These are phyloP conservation scores for Nasonia longicornis DNA, from an alignment of 1,140 invertebrate genomes.

Conservation along the genomic window DNA sequence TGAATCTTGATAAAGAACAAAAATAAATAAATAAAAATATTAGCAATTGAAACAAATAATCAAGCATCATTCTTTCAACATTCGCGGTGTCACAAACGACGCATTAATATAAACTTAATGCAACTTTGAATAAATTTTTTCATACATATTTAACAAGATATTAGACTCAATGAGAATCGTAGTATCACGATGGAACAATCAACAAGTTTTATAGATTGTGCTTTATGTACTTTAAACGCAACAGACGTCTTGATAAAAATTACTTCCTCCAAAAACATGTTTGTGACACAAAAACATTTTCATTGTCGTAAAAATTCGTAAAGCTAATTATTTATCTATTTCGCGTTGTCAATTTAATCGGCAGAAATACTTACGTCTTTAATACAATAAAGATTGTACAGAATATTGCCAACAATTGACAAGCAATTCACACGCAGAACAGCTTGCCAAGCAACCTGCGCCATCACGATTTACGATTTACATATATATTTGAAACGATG, in stretches of 20 bases:
- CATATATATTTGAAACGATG: constrained; percentile 22
- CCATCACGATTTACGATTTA: constrained; percentile 1
- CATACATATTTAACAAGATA: constrained; percentile 31
- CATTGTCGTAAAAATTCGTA: constrained; percentile 36
- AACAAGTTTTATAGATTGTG: constrained; percentile 45
- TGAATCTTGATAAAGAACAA: constrained; percentile 39
- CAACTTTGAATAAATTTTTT: constrained; percentile 41
- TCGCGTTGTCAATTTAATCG: constrained; percentile 16
- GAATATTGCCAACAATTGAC: constrained; percentile 28
- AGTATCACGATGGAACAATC: constrained; percentile 24
- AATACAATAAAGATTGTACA: constrained; percentile 27
- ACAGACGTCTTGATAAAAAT: constrained; percentile 28
- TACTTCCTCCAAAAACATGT: constrained; percentile 34
- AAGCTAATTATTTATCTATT: constrained; percentile 15
- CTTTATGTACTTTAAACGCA: constrained; percentile 39
- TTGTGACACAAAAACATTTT: constrained; percentile 37
- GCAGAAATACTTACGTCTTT: background rate
- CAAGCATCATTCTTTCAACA: constrained; percentile 39
- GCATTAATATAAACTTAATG: constrained; percentile 18
- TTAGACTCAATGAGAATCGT: constrained; percentile 21
- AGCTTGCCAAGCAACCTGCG: background rate
- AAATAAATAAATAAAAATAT: constrained; percentile 41
- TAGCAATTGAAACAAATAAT: constrained; percentile 28
- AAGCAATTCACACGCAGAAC: constrained; percentile 7
- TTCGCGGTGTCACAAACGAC: constrained; percentile 35